phyloP scores from a whole-genome alignment of 2,797 vertebrate species.

The Mionectes olivaceus region DNA sequence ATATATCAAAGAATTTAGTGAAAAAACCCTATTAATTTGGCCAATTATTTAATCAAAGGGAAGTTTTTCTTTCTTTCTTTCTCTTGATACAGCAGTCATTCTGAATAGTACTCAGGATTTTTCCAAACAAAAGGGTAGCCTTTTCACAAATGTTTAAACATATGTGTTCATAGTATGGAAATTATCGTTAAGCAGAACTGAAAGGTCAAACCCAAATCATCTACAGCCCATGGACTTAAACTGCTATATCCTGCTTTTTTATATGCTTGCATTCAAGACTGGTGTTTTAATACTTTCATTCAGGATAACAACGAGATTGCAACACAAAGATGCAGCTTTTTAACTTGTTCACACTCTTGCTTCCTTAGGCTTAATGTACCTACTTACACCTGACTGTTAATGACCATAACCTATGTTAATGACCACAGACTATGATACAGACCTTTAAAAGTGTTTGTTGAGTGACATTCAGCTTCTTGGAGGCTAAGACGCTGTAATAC shows the following conservation, averaged over 20 bases:
- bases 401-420: neutral
- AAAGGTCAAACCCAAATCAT: neutral
- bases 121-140: neutral
- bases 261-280: neutral
- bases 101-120: neutral
- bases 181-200: neutral
- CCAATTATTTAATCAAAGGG: neutral
- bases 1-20: neutral
- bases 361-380: neutral
- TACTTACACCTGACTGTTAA: neutral
- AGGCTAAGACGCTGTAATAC: neutral
- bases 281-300: neutral
- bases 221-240: neutral
- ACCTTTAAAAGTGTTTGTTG: neutral
- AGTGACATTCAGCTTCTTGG: neutral
- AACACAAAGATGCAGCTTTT: neutral
- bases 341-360: neutral
- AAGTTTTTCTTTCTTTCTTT: neutral
- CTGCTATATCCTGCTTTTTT: neutral
- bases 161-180: neutral
- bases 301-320: neutral
- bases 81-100: neutral
- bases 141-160: neutral
- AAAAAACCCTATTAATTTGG: neutral
- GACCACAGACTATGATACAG: neutral